These are phyloP conservation scores for Silurus glanis DNA, from an alignment of 2,113 vertebrate genomes.

Conservation along the genomic window DNA sequence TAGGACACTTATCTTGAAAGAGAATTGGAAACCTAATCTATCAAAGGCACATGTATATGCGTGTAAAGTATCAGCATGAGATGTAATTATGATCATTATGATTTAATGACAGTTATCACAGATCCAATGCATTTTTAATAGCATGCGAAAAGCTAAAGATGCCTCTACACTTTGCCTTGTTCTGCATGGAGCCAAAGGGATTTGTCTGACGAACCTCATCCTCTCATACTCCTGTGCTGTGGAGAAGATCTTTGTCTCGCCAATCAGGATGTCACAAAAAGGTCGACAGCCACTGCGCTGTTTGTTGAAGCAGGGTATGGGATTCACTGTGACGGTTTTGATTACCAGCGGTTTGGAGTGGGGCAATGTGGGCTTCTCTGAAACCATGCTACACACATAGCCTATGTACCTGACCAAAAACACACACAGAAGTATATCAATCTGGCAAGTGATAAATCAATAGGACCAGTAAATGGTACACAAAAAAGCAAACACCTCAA, in stretches of 20 bases:
- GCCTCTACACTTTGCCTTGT: neutral
- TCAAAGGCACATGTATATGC: neutral
- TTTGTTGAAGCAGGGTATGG: conserved; percentile 97
- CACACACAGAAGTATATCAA: neutral
- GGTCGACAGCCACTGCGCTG: conserved; percentile 95
- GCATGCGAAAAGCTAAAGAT: neutral
- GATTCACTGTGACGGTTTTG: conserved; percentile 87
- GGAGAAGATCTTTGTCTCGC: conserved; percentile 93
- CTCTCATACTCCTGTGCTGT: conserved; percentile 93
- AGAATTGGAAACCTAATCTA: neutral
- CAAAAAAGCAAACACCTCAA: neutral
- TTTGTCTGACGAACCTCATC: conserved; percentile 81
- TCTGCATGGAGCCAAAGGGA: neutral
- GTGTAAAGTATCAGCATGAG: neutral
- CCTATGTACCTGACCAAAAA: conserved; percentile 83
- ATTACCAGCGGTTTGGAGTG: conserved; percentile 91
- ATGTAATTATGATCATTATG: neutral
- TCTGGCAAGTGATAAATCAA: neutral
- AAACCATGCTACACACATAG: conserved; percentile 93
- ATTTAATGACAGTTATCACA: neutral
- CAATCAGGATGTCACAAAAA: conserved; percentile 94
- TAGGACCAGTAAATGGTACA: neutral
- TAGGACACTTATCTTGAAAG: neutral
- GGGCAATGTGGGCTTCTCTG: conserved; percentile 88
- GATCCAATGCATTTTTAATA: neutral